Percentiles rank a stretch among this genome's conserved stretches.
Conservation (phyloP, 2,797 vertebrate species). For the Danio choprae region DNA sequence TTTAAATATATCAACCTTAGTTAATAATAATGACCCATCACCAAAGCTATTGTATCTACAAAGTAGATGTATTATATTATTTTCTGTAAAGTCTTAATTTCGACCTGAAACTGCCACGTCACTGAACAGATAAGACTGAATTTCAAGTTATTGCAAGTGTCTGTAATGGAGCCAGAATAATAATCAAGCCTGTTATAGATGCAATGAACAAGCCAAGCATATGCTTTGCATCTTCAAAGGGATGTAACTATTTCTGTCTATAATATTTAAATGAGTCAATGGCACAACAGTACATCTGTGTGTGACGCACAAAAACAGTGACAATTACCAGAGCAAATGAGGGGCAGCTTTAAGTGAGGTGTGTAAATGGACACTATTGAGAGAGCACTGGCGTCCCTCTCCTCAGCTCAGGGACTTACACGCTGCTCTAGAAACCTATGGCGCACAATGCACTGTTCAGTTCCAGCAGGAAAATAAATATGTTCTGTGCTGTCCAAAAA, state of each 20-base stretch:
- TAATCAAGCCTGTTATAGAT: neutral
- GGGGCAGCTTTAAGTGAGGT: slow-evolving; percentile 27
- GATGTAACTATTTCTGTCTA: neutral
- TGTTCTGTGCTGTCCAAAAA: slow-evolving; percentile 57
- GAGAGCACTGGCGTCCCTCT: slow-evolving; percentile 43
- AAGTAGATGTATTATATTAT: no score
- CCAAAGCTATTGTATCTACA: no score
- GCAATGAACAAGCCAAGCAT: neutral
- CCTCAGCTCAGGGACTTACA: slow-evolving; percentile 46
- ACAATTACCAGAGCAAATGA: slow-evolving; percentile 34
- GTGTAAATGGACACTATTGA: slow-evolving; percentile 62
- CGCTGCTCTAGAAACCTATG: slow-evolving; percentile 47
- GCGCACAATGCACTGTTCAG: slow-evolving; percentile 59
- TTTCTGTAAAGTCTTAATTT: no score
- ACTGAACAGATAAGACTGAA: no score
- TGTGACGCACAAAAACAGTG: slow-evolving; percentile 11
- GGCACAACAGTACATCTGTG: slow-evolving; percentile 19
- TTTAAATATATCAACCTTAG: no score
- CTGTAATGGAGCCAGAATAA: neutral
- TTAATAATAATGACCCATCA: no score
- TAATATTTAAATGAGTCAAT: neutral
- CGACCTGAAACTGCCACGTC: no score
- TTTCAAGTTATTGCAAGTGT: no score
- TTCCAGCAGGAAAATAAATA: slow-evolving; percentile 64
- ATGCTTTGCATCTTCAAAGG: neutral